Evolutionary conservation across 2,888 invertebrate species (phyloP), one percentile per base, ranked within the genome.

Genomic region (Tethea ocularis): DNA sequence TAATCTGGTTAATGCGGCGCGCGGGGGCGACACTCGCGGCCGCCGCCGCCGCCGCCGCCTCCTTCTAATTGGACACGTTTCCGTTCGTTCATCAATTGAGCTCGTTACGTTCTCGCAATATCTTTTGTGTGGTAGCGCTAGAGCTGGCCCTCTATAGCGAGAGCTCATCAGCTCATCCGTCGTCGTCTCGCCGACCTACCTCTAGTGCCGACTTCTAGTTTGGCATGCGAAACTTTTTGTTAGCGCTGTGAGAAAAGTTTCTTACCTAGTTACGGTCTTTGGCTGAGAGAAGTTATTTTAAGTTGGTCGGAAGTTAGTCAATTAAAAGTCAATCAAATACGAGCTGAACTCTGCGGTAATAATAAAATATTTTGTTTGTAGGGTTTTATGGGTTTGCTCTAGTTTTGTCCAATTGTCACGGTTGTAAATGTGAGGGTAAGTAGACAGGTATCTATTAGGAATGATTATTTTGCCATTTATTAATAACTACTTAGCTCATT

Each of bases 1-100:
- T 88, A 89, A 91, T 91, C 91, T 88, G 85, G 89, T 91, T 91
- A 90, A 88, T 88, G 84, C 87, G 85, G 78, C 81, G 83, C 84
- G 87, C 86, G 85, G 83, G 83, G 82, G 85, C 84, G 84, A 80
- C 83, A 77, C 82, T 77, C 81, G 81, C 82, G 78, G 72, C 75
- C 78, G 81, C 78, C 69, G 74, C 82, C 86, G 82, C 78, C 68
- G 70, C 82, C 82, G 86, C 89, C 89, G 88, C 90, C 90, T 88
- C 85, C 89, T 90, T 88, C 90, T 92, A 91, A 92, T 92, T 92
- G 92, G 91, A 89, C 91, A 90, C 90, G 91, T 92, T 92, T 92
- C 91, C 92, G 91, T 90, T 89, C 83, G 82, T 89, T 90, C 91
- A 85, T 91, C 91, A 91, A 91, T 92, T 91, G 91, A 88, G 88